A percentile compares a stretch with the other conserved stretches of the same genome.
These are phyloP conservation scores for Pollachius pollachius DNA, from an alignment of 2,113 vertebrate genomes.

Conservation along the genomic window DNA sequence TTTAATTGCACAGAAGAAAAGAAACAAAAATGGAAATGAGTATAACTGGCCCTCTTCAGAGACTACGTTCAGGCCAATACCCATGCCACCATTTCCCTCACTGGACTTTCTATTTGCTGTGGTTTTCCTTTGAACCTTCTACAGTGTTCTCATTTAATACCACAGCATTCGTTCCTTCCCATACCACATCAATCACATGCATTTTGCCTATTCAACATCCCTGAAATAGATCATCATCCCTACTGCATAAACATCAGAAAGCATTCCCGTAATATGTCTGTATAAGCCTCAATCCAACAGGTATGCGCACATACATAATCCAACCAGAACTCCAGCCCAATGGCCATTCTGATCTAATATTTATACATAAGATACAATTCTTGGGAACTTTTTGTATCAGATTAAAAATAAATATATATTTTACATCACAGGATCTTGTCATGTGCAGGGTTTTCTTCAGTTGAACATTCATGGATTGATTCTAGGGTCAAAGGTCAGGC, in stretches of 20 bases:
- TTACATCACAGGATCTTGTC: background rate
- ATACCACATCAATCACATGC: constrained; percentile 36
- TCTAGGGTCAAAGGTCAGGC: constrained; percentile 66
- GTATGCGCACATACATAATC: too few species aligned
- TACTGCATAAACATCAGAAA: constrained; percentile 14
- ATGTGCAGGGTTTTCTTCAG: background rate
- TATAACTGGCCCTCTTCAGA: constrained; percentile 1
- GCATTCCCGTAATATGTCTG: constrained; percentile 28
- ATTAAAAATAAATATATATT: background rate
- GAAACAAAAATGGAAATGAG: constrained; percentile 14
- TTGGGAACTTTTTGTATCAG: background rate
- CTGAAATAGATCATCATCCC: constrained; percentile 46
- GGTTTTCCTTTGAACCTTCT: constrained; percentile 31
- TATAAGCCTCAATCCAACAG: constrained; percentile 14
- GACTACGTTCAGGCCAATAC: background rate
- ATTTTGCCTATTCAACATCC: constrained; percentile 34
- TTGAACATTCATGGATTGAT: background rate
- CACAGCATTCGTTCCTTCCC: constrained; percentile 41
- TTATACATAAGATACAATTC: background rate
- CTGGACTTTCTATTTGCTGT: constrained; percentile 38
- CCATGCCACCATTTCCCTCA: constrained; percentile 12
- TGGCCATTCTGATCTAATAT: constrained; percentile 1
- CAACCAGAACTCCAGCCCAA: too few species aligned
- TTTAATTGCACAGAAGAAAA: background rate
- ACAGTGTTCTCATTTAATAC: constrained; percentile 27